Conservation (phyloP, 1,140 invertebrate genomes). For the Bathynomus jamesi region DNA sequence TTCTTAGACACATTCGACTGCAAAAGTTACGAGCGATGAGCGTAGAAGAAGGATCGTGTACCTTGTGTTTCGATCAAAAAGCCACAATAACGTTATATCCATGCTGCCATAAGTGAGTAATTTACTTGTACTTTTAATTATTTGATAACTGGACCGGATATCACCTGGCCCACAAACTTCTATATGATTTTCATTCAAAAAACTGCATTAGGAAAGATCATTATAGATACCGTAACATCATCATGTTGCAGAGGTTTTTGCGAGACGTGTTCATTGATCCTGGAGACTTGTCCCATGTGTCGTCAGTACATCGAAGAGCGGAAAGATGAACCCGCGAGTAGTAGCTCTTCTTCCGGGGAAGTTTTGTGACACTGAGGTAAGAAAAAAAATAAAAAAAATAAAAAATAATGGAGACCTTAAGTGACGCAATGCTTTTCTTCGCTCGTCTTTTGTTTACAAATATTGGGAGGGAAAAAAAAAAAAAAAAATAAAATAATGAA, state of each 20-base stretch:
- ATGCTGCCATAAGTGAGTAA: constrained; percentile 66
- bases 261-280: constrained; percentile 62
- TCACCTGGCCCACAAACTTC: constrained; percentile 5
- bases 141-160: too few relatives aligned
- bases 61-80: constrained; percentile 72
- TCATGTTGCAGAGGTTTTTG: constrained; percentile 70
- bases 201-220: constrained; percentile 3
- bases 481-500: background rate
- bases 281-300: constrained; percentile 82
- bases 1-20: constrained; percentile 69
- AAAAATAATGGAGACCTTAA: background rate
- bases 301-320: constrained; percentile 54
- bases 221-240: background rate
- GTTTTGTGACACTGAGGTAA: background rate
- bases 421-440: background rate
- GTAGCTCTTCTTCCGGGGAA: background rate
- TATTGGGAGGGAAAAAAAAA: background rate
- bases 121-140: too few relatives aligned
- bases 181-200: background rate
- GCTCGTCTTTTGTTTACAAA: background rate
- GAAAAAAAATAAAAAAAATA: background rate
- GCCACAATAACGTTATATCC: constrained; percentile 66
- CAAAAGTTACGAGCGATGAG: constrained; percentile 62
- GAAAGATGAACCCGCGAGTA: background rate
- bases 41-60: constrained; percentile 77